Evolutionary conservation across 2,888 invertebrate species (phyloP).

Genomic region (Rotaria sp.): DNA sequence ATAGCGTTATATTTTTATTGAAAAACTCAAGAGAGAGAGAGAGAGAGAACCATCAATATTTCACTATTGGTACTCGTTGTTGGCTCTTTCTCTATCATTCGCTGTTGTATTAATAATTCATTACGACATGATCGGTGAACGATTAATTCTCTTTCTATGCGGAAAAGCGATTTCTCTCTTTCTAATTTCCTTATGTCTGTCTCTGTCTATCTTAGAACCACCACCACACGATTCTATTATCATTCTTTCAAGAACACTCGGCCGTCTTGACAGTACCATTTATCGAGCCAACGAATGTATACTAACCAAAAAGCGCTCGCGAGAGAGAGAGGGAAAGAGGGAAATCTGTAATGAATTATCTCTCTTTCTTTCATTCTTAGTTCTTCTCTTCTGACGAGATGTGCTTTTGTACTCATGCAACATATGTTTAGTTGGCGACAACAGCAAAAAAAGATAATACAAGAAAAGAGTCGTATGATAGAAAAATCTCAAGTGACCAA

Average conservation of each 20-base stretch:
- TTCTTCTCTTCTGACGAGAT: background rate
- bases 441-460: background rate
- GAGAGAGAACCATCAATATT: background rate
- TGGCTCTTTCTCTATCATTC: background rate
- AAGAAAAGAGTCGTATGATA: background rate
- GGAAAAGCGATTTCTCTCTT: slow-evolving; percentile 8
- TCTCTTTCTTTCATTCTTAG: background rate
- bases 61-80: background rate
- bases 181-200: background rate
- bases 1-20: slow-evolving; percentile 1
- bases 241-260: slow-evolving; percentile 8
- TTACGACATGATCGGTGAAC: slow-evolving; percentile 19
- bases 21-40: background rate
- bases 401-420: background rate
- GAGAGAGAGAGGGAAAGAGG: background rate
- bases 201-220: background rate
- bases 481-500: background rate
- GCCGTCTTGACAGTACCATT: background rate
- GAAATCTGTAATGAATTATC: slow-evolving; percentile 15
- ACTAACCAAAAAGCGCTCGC: background rate
- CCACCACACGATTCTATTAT: background rate
- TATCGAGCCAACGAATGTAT: background rate
- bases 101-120: background rate
- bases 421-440: background rate
- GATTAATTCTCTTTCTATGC: background rate